These are phyloP conservation scores for Tachina lurida DNA, from an alignment of 2,888 invertebrate genomes.

Conservation along the genomic window DNA sequence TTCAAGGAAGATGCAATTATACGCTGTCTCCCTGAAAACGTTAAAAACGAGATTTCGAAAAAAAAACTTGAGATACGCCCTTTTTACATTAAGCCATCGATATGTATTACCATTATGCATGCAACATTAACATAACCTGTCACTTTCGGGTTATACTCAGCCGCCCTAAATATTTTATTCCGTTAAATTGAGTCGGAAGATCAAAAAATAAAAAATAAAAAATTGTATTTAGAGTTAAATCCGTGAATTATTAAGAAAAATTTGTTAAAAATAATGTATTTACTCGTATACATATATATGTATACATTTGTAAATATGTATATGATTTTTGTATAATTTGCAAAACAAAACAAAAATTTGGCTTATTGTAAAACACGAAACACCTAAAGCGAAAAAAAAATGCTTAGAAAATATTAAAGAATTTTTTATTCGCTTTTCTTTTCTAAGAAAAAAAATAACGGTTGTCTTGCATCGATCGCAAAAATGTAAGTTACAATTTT, in stretches of 20 bases:
- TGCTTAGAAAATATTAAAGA: not conserved
- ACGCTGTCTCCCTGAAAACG: too few relatives aligned
- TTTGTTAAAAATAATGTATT: conserved; percentile 40
- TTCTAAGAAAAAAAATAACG: not conserved
- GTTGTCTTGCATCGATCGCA: not conserved
- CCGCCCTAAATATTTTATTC: conserved; percentile 24
- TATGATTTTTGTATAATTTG: conserved; percentile 26
- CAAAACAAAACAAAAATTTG: conserved; percentile 7
- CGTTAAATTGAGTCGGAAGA: conserved; percentile 27
- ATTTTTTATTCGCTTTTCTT: not conserved
- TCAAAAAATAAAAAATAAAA: conserved; percentile 3
- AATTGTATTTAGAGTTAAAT: conserved; percentile 43
- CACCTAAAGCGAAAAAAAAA: not conserved
- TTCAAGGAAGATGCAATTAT: too few relatives aligned
- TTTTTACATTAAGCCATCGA: too few relatives aligned
- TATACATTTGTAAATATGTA: not conserved
- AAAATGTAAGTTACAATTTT: not conserved
- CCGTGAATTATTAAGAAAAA: conserved; percentile 40
- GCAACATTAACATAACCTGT: conserved; percentile 20
- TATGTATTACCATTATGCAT: conserved; percentile 27
- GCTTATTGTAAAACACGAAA: not conserved
- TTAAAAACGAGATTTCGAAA: too few relatives aligned
- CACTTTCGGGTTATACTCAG: conserved; percentile 1
- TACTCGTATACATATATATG: not conserved
- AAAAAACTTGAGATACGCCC: too few relatives aligned